These are phyloP conservation scores for Eremobia ochroleuca DNA, from an alignment of 2,888 invertebrate genomes.

Conservation along the genomic window DNA sequence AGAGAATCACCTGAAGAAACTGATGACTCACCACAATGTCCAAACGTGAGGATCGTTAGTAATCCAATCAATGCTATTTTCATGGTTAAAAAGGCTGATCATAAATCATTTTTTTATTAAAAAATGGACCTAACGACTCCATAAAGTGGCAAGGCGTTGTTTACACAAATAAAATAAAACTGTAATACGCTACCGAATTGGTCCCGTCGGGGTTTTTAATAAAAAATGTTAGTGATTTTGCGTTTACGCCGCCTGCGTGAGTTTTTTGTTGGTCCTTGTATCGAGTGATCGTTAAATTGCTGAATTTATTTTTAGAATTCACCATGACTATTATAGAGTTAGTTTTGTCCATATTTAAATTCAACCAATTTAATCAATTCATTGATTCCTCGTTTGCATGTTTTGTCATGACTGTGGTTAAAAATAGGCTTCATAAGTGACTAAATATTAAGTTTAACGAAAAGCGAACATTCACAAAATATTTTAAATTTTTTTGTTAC, in stretches of 20 bases:
- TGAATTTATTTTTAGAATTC: constrained; percentile 56
- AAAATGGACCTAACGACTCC: constrained; percentile 79
- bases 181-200: constrained; percentile 83
- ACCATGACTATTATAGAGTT: constrained; percentile 15
- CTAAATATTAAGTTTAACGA: background rate
- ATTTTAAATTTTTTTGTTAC: background rate
- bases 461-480: background rate
- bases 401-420: background rate
- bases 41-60: constrained; percentile 29
- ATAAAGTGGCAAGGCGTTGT: constrained; percentile 79
- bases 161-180: constrained; percentile 83
- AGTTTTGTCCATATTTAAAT: constrained; percentile 12
- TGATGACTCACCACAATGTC: background rate
- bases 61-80: constrained; percentile 47
- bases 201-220: constrained; percentile 78
- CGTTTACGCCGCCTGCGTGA: constrained; percentile 63
- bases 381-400: background rate
- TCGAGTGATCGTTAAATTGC: constrained; percentile 53
- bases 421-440: background rate
- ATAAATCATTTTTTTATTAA: constrained; percentile 81
- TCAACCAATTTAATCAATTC: background rate
- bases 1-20: background rate
- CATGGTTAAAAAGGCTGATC: constrained; percentile 60
- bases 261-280: constrained; percentile 66
- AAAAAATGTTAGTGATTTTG: constrained; percentile 79